phyloP scores from a whole-genome alignment of 2,888 invertebrate species.

The Nemoura dubitans region DNA sequence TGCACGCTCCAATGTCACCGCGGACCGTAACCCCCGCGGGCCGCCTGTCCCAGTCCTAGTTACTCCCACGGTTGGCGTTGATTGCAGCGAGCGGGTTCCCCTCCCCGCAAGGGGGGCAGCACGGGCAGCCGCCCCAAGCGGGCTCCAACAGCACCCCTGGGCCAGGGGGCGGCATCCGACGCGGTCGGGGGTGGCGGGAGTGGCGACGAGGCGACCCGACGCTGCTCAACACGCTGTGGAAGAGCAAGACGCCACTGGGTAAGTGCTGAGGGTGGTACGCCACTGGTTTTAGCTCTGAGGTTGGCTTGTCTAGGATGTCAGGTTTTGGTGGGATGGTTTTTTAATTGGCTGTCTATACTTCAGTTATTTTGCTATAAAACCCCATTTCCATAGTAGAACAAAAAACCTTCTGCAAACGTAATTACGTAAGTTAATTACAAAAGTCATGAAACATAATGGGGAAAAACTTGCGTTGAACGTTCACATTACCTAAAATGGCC shows the following conservation, averaged over 20 bases:
- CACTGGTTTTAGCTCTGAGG: not conserved
- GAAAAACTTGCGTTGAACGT: too few species aligned
- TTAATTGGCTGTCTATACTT: too few species aligned
- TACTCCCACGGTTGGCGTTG: not conserved
- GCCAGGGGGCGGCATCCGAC: conserved; percentile 55
- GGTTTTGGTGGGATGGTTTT: too few species aligned
- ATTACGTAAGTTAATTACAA: too few species aligned
- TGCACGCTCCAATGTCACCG: too few species aligned
- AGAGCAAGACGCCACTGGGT: conserved; percentile 77
- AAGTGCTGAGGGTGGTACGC: conserved; percentile 56
- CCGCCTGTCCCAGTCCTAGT: too few species aligned
- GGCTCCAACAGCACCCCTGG: conserved; percentile 48
- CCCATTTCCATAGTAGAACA: too few species aligned
- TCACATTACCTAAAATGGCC: too few species aligned
- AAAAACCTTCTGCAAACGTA: too few species aligned
- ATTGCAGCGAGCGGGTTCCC: conserved; percentile 45
- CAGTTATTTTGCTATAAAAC: too few species aligned
- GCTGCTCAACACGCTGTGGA: conserved; percentile 76
- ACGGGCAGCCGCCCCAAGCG: conserved; percentile 49
- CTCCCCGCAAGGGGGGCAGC: conserved; percentile 50
- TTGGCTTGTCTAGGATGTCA: not conserved
- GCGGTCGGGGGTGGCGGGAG: conserved; percentile 73
- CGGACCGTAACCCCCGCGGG: too few species aligned
- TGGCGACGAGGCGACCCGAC: conserved; percentile 78
- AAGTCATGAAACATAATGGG: too few species aligned